A percentile compares a stretch with the other conserved stretches of the same genome.
These are phyloP conservation scores for Orchesella cincta DNA, from an alignment of 1,140 invertebrate species.

Conservation along the genomic window DNA sequence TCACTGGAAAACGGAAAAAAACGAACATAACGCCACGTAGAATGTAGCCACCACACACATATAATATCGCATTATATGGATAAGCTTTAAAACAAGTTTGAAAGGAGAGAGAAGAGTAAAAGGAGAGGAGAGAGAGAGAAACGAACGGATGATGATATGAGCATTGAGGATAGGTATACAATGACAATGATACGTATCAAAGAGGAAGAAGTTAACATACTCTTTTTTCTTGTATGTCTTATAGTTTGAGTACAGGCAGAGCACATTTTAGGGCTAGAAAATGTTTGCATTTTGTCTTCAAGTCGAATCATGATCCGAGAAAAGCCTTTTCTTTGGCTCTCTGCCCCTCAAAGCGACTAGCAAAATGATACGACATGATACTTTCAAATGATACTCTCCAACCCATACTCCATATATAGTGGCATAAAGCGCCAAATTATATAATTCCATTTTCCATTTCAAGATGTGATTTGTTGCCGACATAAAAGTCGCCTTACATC, in stretches of 20 bases:
- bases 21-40: slow-evolving; percentile 3
- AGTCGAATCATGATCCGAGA: slow-evolving; percentile 20
- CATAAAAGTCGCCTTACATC: slow-evolving; percentile 52
- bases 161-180: slow-evolving; percentile 25
- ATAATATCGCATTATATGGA: slow-evolving; percentile 16
- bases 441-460: slow-evolving; percentile 52
- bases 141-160: slow-evolving; percentile 26
- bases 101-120: background rate
- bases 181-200: slow-evolving; percentile 30
- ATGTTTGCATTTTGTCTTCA: slow-evolving; percentile 28
- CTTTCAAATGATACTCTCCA: slow-evolving; percentile 46
- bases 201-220: slow-evolving; percentile 27
- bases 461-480: slow-evolving; percentile 51
- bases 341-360: slow-evolving; percentile 27
- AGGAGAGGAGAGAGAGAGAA: slow-evolving; percentile 9
- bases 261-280: slow-evolving; percentile 7
- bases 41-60: slow-evolving; percentile 11
- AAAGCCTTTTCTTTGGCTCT: slow-evolving; percentile 35
- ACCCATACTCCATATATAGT: slow-evolving; percentile 42
- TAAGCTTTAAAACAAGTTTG: slow-evolving; percentile 27
- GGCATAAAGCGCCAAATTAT: slow-evolving; percentile 51
- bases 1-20: slow-evolving; percentile 16
- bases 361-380: slow-evolving; percentile 48
- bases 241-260: slow-evolving; percentile 3
- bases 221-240: background rate